Percentiles rank a stretch among this genome's conserved stretches.
Conservation (phyloP, 2,113 vertebrate genomes). For the Oophaga pumilio region DNA sequence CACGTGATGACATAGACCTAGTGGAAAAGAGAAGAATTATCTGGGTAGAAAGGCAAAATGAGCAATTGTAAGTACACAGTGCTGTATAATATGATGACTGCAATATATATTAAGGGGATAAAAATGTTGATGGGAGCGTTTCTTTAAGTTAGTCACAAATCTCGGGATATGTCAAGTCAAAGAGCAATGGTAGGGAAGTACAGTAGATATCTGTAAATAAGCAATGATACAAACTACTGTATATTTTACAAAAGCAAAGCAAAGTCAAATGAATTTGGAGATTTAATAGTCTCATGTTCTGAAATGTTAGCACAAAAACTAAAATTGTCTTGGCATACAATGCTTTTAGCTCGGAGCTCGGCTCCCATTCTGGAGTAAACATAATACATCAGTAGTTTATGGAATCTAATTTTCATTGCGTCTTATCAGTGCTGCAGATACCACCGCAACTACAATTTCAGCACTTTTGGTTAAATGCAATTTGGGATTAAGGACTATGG, state of each 20-base stretch:
- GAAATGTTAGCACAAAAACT: neutral
- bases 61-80: no score
- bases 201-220: no score
- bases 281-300: neutral
- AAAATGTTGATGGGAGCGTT: no score
- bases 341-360: neutral
- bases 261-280: neutral
- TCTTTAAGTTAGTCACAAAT: no score
- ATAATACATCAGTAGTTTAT: conserved; percentile 25
- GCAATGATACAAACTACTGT: no score
- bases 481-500: conserved; percentile 58
- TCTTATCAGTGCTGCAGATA: conserved; percentile 3
- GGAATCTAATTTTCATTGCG: neutral
- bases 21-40: no score
- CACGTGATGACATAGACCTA: no score
- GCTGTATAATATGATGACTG: no score
- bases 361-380: neutral
- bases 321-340: neutral
- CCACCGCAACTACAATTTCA: conserved; percentile 48
- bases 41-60: no score
- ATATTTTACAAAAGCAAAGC: neutral
- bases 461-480: conserved; percentile 59
- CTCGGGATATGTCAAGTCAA: no score
- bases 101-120: no score
- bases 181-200: no score